Evolutionary conservation across 2,113 vertebrate species (phyloP).

Genomic region (Globicephala melas): DNA sequence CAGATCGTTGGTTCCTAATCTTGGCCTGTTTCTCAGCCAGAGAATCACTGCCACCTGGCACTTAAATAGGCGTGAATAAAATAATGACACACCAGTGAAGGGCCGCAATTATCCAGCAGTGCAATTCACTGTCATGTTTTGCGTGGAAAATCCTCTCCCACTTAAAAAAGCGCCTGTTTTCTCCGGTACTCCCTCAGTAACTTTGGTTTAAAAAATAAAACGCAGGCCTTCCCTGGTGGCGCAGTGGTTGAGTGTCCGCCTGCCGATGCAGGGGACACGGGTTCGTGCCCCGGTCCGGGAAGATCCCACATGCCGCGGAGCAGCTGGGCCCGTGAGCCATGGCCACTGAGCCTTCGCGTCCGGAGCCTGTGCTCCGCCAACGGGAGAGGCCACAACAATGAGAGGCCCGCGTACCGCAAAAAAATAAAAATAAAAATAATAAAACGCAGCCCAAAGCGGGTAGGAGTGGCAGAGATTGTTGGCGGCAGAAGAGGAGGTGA

Average conservation of each 20-base stretch:
- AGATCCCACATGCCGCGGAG: too few species aligned
- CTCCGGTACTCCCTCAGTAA: not conserved
- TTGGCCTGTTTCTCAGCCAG: not conserved
- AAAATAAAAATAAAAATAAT: not conserved
- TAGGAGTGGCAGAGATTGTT: not conserved
- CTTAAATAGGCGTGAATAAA: not conserved
- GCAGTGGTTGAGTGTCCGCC: too few species aligned
- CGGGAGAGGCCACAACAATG: too few species aligned
- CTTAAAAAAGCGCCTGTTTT: not conserved
- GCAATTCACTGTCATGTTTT: not conserved
- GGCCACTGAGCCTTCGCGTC: rapidly evolving
- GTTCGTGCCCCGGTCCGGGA: too few species aligned
- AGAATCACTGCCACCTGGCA: not conserved
- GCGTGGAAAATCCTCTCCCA: not conserved
- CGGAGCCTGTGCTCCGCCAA: too few species aligned
- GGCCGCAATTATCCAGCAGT: not conserved
- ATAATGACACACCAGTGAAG: not conserved
- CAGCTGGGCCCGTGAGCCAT: too few species aligned
- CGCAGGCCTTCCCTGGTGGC: too few species aligned
- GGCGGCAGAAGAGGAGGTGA: not conserved
- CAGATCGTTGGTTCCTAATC: not conserved
- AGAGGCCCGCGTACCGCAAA: too few species aligned
- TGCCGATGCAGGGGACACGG: too few species aligned
- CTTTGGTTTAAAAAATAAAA: not conserved
- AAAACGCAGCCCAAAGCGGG: not conserved